phyloP scores from a whole-genome alignment of 2,113 vertebrate genomes.

The Arothron firmamentum region DNA sequence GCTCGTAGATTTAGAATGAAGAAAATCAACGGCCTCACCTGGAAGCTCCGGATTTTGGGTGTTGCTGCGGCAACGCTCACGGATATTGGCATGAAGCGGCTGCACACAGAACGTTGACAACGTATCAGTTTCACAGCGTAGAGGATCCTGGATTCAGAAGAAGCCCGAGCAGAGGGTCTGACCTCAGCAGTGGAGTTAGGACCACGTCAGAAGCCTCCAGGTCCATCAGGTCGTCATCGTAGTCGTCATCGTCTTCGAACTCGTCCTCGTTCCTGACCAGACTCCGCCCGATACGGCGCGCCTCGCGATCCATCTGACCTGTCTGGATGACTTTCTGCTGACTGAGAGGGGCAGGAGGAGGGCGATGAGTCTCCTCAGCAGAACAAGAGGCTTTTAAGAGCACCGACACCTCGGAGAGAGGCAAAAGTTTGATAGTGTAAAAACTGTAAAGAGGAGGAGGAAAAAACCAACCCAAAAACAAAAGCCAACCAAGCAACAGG shows the following conservation, averaged over 20 bases:
- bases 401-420: too few relatives aligned
- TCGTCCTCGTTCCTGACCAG: constrained; percentile 78
- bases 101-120: constrained; percentile 42
- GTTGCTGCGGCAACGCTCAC: constrained; percentile 61
- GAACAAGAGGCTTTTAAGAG: too few relatives aligned
- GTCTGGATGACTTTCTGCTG: constrained; percentile 16
- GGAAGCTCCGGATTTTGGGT: constrained; percentile 79
- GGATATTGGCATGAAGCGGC: constrained; percentile 74
- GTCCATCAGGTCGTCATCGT: constrained; percentile 80
- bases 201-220: constrained; percentile 74
- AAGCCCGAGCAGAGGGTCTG: not conserved
- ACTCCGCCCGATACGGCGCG: constrained; percentile 74
- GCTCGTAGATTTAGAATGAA: not conserved
- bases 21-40: constrained; percentile 70
- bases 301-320: constrained; percentile 72
- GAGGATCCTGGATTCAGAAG: too few relatives aligned
- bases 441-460: too few relatives aligned
- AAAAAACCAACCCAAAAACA: too few relatives aligned
- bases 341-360: constrained; percentile 15
- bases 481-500: too few relatives aligned
- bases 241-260: constrained; percentile 76
- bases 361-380: too few relatives aligned
- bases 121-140: too few relatives aligned
- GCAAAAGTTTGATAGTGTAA: too few relatives aligned
- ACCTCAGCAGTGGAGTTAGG: constrained; percentile 87